Conservation (phyloP, 2,888 invertebrate genomes). For the Lasioglossum vierecki region DNA sequence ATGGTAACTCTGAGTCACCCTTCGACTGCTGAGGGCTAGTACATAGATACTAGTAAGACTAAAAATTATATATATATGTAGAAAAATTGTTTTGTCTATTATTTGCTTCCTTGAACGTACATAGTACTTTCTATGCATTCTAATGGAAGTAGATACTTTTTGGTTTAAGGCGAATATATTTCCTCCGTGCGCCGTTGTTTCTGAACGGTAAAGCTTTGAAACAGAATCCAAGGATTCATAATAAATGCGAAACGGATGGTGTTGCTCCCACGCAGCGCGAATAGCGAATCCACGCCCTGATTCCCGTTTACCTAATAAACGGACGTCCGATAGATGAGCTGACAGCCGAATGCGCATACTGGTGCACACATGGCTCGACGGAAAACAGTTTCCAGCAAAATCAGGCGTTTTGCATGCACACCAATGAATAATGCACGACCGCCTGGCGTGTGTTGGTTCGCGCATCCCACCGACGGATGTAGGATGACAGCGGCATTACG, state of each 20-base stretch:
- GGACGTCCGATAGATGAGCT: not conserved
- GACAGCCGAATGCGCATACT: not conserved
- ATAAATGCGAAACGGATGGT: not conserved
- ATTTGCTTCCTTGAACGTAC: too few relatives aligned
- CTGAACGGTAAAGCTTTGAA: not conserved
- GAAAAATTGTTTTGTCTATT: too few relatives aligned
- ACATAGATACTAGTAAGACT: too few relatives aligned
- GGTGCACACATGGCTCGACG: not conserved
- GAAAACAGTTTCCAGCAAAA: constrained; percentile 9
- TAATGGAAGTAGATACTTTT: not conserved
- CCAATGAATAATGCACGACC: constrained; percentile 43
- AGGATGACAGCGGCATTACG: not conserved
- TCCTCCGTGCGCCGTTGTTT: not conserved
- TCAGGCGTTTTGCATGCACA: constrained; percentile 17
- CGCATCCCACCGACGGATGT: not conserved
- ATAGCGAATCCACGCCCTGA: not conserved
- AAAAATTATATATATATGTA: too few relatives aligned
- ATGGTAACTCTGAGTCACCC: too few relatives aligned
- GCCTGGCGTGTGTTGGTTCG: not conserved
- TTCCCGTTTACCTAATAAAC: constrained; percentile 29
- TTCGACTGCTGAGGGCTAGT: too few relatives aligned
- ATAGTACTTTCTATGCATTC: too few relatives aligned
- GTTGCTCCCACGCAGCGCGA: not conserved
- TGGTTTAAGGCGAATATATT: not conserved
- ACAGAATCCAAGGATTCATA: not conserved